phyloP scores from a whole-genome alignment of 1,140 invertebrate genomes.

The Drosophila kurseongensis region DNA sequence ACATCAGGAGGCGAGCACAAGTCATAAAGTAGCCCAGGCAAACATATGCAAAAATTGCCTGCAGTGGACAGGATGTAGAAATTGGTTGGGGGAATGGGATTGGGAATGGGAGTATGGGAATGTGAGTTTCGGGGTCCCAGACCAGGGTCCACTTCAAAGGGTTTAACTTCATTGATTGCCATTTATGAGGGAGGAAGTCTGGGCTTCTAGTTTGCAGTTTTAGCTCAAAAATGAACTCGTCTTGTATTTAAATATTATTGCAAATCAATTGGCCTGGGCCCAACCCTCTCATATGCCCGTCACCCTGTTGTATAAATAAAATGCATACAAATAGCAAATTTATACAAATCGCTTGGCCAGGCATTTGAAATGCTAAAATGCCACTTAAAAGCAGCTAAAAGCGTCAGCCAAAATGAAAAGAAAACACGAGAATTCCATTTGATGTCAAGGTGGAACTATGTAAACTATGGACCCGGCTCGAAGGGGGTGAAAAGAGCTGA shows the following conservation, averaged over 20 bases:
- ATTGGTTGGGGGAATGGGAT: slow-evolving; percentile 20
- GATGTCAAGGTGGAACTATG: slow-evolving; percentile 80
- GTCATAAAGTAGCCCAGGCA: slow-evolving; percentile 60
- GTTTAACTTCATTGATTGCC: slow-evolving; percentile 64
- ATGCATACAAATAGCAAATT: slow-evolving; percentile 83
- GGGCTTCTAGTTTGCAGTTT: slow-evolving; percentile 9
- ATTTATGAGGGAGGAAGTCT: slow-evolving; percentile 47
- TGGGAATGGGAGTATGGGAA: not conserved
- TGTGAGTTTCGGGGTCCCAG: not conserved
- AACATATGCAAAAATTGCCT: slow-evolving; percentile 79
- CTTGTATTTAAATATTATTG: slow-evolving; percentile 80
- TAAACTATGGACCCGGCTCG: slow-evolving; percentile 62
- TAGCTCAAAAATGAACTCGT: slow-evolving; percentile 59
- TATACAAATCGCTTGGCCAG: slow-evolving; percentile 72
- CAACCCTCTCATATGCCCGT: not conserved
- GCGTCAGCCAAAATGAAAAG: slow-evolving; percentile 79
- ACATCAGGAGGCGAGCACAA: slow-evolving; percentile 37
- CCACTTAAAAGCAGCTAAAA: slow-evolving; percentile 78
- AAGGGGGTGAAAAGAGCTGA: slow-evolving; percentile 1
- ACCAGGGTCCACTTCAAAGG: slow-evolving; percentile 58
- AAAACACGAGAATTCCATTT: slow-evolving; percentile 83
- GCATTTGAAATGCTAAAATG: slow-evolving; percentile 83
- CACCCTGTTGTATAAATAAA: slow-evolving; percentile 60
- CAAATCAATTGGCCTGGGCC: slow-evolving; percentile 69
- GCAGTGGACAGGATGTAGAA: slow-evolving; percentile 43